phyloP scores from a whole-genome alignment of 2,113 vertebrate genomes.

The Lota lota region DNA sequence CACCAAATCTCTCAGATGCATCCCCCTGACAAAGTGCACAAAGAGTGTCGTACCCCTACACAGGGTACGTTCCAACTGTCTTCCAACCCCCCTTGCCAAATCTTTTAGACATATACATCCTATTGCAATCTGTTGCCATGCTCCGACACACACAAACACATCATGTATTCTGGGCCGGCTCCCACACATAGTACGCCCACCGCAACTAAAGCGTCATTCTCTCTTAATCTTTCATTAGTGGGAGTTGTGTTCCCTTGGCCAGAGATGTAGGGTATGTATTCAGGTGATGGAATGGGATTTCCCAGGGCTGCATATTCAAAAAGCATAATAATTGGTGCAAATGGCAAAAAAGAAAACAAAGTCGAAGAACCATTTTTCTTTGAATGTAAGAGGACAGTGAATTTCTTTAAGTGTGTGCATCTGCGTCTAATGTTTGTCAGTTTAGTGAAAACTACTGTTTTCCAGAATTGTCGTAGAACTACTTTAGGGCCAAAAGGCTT shows the following conservation, averaged over 20 bases:
- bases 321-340: too few relatives aligned
- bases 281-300: too few relatives aligned
- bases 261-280: slow-evolving; percentile 21
- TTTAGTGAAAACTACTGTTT: too few relatives aligned
- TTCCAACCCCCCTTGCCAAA: neutral
- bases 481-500: too few relatives aligned
- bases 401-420: too few relatives aligned
- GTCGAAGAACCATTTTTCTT: too few relatives aligned
- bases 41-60: slow-evolving; percentile 4
- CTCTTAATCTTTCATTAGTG: neutral
- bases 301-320: too few relatives aligned
- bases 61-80: slow-evolving; percentile 3
- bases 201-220: neutral
- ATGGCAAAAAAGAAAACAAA: too few relatives aligned
- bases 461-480: too few relatives aligned
- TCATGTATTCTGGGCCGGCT: neutral
- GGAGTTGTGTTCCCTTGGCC: slow-evolving; percentile 1
- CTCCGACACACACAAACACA: neutral
- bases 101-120: neutral
- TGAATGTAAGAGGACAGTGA: too few relatives aligned
- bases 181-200: neutral
- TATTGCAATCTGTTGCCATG: neutral
- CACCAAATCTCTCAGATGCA: slow-evolving; percentile 28
- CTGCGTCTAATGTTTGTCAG: too few relatives aligned
- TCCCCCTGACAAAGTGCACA: slow-evolving; percentile 20